Evolutionary conservation across 2,888 invertebrate genomes (phyloP).

Genomic region (Plebejus argus): DNA sequence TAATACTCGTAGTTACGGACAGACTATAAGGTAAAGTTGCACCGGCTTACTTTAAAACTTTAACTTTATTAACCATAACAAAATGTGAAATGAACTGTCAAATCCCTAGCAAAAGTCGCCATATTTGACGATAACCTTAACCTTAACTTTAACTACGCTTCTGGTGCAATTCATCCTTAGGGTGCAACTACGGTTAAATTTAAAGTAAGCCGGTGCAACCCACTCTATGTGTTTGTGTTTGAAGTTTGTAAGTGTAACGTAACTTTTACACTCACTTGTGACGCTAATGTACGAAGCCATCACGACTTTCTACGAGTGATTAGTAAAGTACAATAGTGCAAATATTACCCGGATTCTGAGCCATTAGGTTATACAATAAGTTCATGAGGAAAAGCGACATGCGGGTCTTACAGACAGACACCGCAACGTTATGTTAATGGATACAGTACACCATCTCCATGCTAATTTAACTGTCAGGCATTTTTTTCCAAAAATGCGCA

Average conservation of each 20-base stretch:
- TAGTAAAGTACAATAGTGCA: conserved; percentile 21
- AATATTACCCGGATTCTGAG: conserved; percentile 35
- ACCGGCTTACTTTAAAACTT: too few species aligned
- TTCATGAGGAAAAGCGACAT: conserved; percentile 54
- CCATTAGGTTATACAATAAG: conserved; percentile 49
- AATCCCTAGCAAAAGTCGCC: too few species aligned
- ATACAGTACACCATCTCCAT: background rate
- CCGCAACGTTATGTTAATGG: background rate
- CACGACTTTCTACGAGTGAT: background rate
- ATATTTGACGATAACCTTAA: too few species aligned
- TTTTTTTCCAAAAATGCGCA: too few species aligned
- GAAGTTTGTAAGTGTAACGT: background rate
- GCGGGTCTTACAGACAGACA: conserved; percentile 38
- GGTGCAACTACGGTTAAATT: too few species aligned
- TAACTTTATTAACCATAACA: too few species aligned
- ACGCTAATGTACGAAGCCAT: background rate
- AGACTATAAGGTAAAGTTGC: too few species aligned
- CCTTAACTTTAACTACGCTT: too few species aligned
- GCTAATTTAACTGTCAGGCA: background rate
- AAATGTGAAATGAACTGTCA: too few species aligned
- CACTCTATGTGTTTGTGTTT: background rate
- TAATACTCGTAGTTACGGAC: too few species aligned
- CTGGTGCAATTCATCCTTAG: too few species aligned
- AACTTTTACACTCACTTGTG: background rate
- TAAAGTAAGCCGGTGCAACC: too few species aligned